A percentile compares a stretch with the other conserved stretches of the same genome.
These are phyloP conservation scores for Alectura lathami DNA, from an alignment of 2,113 vertebrate genomes.

Conservation along the genomic window DNA sequence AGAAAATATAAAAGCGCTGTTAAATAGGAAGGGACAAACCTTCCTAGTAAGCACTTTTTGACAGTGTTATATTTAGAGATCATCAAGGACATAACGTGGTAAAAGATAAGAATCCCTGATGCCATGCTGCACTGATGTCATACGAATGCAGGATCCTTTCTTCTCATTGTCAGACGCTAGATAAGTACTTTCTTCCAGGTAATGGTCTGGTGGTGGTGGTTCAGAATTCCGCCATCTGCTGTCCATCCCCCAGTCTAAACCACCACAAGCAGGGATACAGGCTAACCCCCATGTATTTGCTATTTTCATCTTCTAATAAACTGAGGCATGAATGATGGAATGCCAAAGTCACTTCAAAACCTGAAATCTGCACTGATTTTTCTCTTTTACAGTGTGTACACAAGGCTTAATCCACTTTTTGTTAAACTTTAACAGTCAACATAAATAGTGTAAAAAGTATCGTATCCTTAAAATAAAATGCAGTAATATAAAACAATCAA, in stretches of 20 bases:
- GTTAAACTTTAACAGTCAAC: background rate
- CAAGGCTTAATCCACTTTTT: background rate
- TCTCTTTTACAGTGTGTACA: background rate
- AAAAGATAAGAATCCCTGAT: background rate
- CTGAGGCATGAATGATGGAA: background rate
- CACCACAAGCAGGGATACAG: background rate
- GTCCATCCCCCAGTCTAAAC: background rate
- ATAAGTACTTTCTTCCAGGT: background rate
- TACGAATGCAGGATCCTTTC: background rate
- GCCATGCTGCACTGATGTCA: background rate
- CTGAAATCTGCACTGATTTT: background rate
- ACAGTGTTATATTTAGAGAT: background rate
- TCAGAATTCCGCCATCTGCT: background rate
- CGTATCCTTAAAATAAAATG: background rate
- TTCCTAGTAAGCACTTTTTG: background rate
- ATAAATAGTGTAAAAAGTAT: background rate
- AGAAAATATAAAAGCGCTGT: background rate
- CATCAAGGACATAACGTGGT: background rate
- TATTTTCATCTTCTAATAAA: background rate
- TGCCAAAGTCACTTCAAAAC: background rate
- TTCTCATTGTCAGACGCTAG: background rate
- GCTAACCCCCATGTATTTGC: background rate
- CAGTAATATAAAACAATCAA: background rate
- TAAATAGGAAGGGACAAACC: background rate
- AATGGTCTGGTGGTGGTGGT: background rate